These are phyloP conservation scores for Diachasma alloeum DNA, from an alignment of 1,140 invertebrate species.

Conservation along the genomic window DNA sequence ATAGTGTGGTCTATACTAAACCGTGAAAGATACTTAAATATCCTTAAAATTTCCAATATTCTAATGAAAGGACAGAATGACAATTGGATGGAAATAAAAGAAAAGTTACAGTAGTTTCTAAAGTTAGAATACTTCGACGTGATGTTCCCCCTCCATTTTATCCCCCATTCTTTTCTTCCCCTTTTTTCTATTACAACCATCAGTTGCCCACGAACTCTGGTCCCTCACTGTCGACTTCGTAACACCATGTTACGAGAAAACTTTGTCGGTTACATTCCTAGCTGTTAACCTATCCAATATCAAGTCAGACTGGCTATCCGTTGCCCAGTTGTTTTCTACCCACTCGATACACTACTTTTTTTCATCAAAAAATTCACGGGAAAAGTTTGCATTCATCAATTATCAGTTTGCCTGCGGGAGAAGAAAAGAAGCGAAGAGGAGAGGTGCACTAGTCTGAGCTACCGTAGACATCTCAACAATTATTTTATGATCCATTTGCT, in stretches of 20 bases:
- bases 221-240: conserved; percentile 10
- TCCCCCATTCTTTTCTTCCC: background rate
- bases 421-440: background rate
- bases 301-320: background rate
- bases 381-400: background rate
- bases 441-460: too few relatives aligned
- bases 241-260: conserved; percentile 21
- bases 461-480: background rate
- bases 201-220: background rate
- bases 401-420: background rate
- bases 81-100: conserved; percentile 32
- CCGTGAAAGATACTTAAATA: too few relatives aligned
- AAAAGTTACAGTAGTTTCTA: conserved; percentile 37
- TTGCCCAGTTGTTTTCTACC: background rate
- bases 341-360: background rate
- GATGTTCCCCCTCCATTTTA: background rate
- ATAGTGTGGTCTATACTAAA: too few relatives aligned
- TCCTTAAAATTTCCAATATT: background rate
- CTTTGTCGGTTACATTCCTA: conserved; percentile 8
- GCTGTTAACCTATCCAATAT: background rate
- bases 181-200: background rate
- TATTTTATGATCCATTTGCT: background rate
- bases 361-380: background rate
- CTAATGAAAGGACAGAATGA: conserved; percentile 27
- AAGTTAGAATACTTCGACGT: conserved; percentile 30